A percentile compares a stretch with the other conserved stretches of the same genome.
Evolutionary conservation across 1,140 invertebrate genomes (phyloP).

Genomic region (Ptiloglossa arizonensis): DNA sequence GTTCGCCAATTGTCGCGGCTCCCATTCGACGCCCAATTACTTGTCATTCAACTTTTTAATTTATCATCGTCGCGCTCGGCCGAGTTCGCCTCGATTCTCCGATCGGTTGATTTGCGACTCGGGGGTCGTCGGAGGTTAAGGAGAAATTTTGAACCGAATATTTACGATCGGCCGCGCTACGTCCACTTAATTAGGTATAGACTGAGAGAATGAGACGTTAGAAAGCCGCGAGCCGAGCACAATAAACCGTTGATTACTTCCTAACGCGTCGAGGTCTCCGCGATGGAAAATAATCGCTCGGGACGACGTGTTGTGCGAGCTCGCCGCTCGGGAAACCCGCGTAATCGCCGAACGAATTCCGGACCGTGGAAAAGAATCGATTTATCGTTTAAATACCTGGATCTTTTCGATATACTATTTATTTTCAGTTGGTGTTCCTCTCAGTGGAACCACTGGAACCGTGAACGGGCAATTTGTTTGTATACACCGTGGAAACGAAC

Average conservation of each 20-base stretch:
- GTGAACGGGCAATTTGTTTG: too few species aligned
- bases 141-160: slow-evolving; percentile 53
- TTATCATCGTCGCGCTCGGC: slow-evolving; percentile 40
- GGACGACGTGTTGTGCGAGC: too few species aligned
- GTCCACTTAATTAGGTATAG: slow-evolving; percentile 42
- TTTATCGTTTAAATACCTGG: too few species aligned
- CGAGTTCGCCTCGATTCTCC: not conserved
- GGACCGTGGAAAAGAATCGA: too few species aligned
- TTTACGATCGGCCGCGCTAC: slow-evolving; percentile 19
- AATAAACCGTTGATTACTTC: slow-evolving; percentile 38
- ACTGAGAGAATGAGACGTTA: slow-evolving; percentile 24
- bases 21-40: slow-evolving; percentile 17
- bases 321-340: too few species aligned
- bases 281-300: not conserved
- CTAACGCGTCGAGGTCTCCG: not conserved
- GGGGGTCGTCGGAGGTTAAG: slow-evolving; percentile 42
- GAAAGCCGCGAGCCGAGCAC: slow-evolving; percentile 27
- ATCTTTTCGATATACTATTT: too few species aligned
- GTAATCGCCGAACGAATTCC: too few species aligned
- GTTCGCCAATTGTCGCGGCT: slow-evolving; percentile 30
- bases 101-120: slow-evolving; percentile 21
- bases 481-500: too few species aligned
- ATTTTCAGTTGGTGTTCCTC: too few species aligned
- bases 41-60: slow-evolving; percentile 39
- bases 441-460: too few species aligned